phyloP scores from a whole-genome alignment of 2,113 vertebrate species.

The Piaya cayana region DNA sequence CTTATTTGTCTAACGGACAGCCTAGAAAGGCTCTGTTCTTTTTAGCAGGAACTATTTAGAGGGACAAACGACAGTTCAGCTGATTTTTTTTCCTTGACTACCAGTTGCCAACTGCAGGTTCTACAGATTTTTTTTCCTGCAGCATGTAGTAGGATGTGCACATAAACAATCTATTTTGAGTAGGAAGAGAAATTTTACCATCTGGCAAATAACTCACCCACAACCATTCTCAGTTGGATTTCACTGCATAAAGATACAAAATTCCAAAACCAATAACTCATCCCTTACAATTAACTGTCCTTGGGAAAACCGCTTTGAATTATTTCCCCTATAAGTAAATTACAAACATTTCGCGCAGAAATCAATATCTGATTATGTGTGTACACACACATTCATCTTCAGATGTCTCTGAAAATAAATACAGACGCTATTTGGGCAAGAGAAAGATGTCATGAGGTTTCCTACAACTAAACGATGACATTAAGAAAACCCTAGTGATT shows the following conservation, averaged over 20 bases:
- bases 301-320: neutral
- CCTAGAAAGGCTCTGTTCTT: neutral
- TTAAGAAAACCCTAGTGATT: neutral
- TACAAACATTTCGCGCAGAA: neutral
- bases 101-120: neutral
- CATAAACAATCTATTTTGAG: neutral
- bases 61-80: neutral
- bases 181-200: slow-evolving; percentile 18
- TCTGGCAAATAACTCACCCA: slow-evolving; percentile 41
- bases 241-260: neutral
- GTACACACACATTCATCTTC: neutral
- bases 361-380: slow-evolving; percentile 30
- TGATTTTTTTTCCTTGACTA: neutral
- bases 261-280: slow-evolving; percentile 33
- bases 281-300: neutral
- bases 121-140: neutral
- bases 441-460: neutral
- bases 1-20: neutral
- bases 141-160: neutral
- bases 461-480: neutral
- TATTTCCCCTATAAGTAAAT: slow-evolving; percentile 21
- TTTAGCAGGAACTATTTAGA: neutral
- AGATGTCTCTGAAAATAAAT: neutral
- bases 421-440: neutral
- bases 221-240: neutral